Base-by-base conservation (phyloP, 2,113 vertebrate genomes). In the Pomatostomus ruficeps region DNA sequence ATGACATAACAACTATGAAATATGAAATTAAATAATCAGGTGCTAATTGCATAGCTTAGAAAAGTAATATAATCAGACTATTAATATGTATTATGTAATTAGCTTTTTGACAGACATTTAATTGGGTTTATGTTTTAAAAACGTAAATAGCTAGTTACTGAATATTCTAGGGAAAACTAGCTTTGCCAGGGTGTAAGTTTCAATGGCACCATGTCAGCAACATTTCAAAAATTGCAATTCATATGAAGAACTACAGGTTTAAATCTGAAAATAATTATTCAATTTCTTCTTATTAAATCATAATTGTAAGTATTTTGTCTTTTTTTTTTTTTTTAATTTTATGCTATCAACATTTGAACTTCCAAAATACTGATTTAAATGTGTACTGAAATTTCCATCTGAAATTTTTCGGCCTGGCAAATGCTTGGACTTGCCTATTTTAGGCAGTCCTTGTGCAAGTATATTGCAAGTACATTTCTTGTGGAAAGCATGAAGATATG, bases 61-160 rank as follows among this genome's bases (percentile, higher is more conserved):
- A 89, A 92, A 91, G 80, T 28, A 4, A 33, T 89, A 33, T 94
- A 75, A 96, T 88, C 86, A 74, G 35, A 45, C 70, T 89, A 91
- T 87, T 94, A 92, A 54, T 85, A 85, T 36, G 21, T 40, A 81
- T 93, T 80, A 71, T 31, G n/a, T 70, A 91, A 93, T 94, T 89
- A 89, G 43, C 45, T 91, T 49, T 94, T 84, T 85, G 91, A 49
- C 71, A 95, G 76, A 46, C 24, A 67, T 93, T 96, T 91, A 87
- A 95, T 96, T 95, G 1, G 46, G 59, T 68, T 95, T 86, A 55
- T 86, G 54, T 91, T 91, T 89, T 83, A 71, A 91, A 93, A 83
- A 73, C 66, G 46, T 95, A 91, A 94, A 85, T 96, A 95, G 51
- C 55, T 83, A 74, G 43, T 77, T 88, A 76, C 18, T 55, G 51